These are phyloP conservation scores for Parascotia fuliginaria DNA, from an alignment of 2,888 invertebrate species.

Conservation along the genomic window DNA sequence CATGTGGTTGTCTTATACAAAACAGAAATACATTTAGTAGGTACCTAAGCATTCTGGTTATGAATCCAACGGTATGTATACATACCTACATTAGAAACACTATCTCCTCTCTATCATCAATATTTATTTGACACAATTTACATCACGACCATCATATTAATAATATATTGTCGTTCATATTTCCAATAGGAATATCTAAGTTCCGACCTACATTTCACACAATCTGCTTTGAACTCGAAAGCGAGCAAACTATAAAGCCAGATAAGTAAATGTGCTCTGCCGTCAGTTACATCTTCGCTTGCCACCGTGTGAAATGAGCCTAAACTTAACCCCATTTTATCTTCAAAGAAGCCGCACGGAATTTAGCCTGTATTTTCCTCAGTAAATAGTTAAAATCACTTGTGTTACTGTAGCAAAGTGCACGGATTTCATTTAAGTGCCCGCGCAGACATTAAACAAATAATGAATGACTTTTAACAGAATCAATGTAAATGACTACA, in stretches of 20 bases:
- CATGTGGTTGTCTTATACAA: too few relatives aligned
- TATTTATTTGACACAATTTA: background rate
- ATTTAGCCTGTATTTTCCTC: background rate
- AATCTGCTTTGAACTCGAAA: conserved; percentile 21
- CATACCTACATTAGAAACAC: too few relatives aligned
- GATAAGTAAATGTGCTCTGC: conserved; percentile 28
- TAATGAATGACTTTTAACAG: too few relatives aligned
- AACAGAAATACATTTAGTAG: too few relatives aligned
- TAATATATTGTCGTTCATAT: background rate
- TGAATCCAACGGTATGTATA: too few relatives aligned
- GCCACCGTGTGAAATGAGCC: conserved; percentile 18
- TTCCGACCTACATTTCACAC: conserved; percentile 15
- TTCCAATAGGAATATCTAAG: conserved; percentile 1
- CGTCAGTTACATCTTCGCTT: conserved; percentile 18
- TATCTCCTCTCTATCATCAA: too few relatives aligned
- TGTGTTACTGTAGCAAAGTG: too few relatives aligned
- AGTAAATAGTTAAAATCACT: background rate
- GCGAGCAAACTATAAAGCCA: conserved; percentile 24
- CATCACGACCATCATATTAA: background rate
- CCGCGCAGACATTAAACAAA: too few relatives aligned
- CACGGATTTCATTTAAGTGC: too few relatives aligned
- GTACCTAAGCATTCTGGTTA: too few relatives aligned
- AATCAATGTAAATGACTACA: too few relatives aligned
- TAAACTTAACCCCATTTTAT: conserved; percentile 23
- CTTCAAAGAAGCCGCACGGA: background rate